Evolutionary conservation across 2,797 vertebrate species (phyloP).

Genomic region (Sciurus carolinensis): DNA sequence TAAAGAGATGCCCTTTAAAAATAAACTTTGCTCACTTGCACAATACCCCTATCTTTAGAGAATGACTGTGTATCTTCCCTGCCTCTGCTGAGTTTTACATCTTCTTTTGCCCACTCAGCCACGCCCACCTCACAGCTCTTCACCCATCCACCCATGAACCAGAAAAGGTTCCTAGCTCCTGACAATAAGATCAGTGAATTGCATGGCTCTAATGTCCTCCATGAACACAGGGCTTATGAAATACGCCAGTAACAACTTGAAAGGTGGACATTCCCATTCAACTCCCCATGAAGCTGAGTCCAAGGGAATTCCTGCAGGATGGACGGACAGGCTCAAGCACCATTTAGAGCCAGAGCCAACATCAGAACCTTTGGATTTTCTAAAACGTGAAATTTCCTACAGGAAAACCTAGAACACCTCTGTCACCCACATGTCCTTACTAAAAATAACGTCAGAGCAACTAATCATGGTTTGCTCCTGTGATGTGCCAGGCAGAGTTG

Average conservation of each 20-base stretch:
- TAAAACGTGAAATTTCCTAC: not conserved
- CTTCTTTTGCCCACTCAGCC: slow-evolving; percentile 40
- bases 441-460: not conserved
- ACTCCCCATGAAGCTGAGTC: not conserved
- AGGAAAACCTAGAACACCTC: not conserved
- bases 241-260: not conserved
- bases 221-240: not conserved
- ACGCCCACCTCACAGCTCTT: not conserved
- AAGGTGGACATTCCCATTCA: not conserved
- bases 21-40: slow-evolving; percentile 65
- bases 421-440: not conserved
- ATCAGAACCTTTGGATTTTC: not conserved
- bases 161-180: not conserved
- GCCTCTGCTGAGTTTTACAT: slow-evolving; percentile 37
- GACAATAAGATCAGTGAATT: not conserved
- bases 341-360: not conserved
- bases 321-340: not conserved
- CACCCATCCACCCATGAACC: not conserved
- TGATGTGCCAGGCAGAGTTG: not conserved
- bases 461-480: not conserved
- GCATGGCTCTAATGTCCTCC: not conserved
- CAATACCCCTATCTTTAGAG: slow-evolving; percentile 67
- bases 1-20: slow-evolving; percentile 72
- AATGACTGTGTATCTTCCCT: slow-evolving; percentile 47
- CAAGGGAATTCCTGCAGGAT: not conserved